These are phyloP conservation scores for Paedocypris micromegethes DNA, from an alignment of 2,797 vertebrate species.

Conservation along the genomic window DNA sequence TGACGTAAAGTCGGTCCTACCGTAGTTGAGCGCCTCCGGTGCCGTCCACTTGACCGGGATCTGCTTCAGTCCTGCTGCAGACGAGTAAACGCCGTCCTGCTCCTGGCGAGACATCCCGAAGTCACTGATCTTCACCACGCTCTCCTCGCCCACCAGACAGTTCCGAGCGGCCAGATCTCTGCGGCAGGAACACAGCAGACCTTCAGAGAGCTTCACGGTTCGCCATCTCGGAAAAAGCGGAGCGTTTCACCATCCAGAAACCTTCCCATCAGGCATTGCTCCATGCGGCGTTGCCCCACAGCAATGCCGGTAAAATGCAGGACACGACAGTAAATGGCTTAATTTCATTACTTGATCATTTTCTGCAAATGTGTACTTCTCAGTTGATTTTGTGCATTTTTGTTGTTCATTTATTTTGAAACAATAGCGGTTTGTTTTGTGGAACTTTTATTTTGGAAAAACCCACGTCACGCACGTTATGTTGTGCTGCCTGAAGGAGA, in stretches of 20 bases:
- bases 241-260: background rate
- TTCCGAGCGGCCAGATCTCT: slow-evolving; percentile 95
- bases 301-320: slow-evolving; percentile 3
- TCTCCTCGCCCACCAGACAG: slow-evolving; percentile 86
- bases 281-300: too few species aligned
- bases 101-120: slow-evolving; percentile 96
- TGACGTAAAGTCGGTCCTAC: slow-evolving; percentile 55
- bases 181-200: background rate
- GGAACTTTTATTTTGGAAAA: too few species aligned
- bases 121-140: slow-evolving; percentile 92
- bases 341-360: too few species aligned
- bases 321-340: too few species aligned
- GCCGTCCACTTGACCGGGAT: slow-evolving; percentile 97
- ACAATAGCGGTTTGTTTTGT: too few species aligned
- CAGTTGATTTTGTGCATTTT: too few species aligned
- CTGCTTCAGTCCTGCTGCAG: slow-evolving; percentile 83
- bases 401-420: too few species aligned
- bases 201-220: background rate
- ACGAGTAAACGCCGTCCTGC: slow-evolving; percentile 84
- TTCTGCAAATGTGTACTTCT: too few species aligned
- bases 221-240: background rate
- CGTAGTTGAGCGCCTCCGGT: slow-evolving; percentile 90
- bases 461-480: too few species aligned
- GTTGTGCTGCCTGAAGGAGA: too few species aligned
- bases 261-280: slow-evolving; percentile 3